Evolutionary conservation across 1,140 invertebrate species (phyloP), one percentile per base, ranked within the genome.

Genomic region (Chironomus tepperi): DNA sequence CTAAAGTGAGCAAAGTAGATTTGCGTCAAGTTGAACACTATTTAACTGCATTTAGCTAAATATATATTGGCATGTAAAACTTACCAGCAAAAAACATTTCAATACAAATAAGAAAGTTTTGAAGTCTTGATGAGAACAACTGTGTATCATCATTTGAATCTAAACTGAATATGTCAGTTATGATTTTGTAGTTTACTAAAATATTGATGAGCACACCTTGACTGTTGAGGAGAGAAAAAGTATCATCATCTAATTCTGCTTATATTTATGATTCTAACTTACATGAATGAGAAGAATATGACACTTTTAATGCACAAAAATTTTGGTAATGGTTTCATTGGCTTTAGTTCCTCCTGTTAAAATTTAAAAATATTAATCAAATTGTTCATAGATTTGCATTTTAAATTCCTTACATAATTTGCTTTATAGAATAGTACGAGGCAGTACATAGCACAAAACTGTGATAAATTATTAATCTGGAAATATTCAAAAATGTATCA

Each of bases 281-380:
- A 97, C 95, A 97, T 98, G 84, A 98, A 98, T 74, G 96, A 97
- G 79, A 98, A 95, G 85, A 98, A 98, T 12, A 98, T 94, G 74
- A 98, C 96, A 79, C 94, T 93, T 87, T 98, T 98, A 76, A 98
- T 97, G 82, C 96, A 98, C n/a, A 98, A 84, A 84, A 98, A 98
- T 84, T 98, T 98, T 75, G 93, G 92, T 77, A 98, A 87, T 7
- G 96, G 96, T 79, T 92, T 92, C 90, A 98, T 96, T 16, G 95
- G 95, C 77, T 89, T 88, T 7, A 98, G 83, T 83, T 97, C 93
- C 76, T 90, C 80, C 77, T 78, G 34, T 3, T 74, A 73, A 34
- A 72, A 42, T 74, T 67, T 73, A 75, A 12, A 5, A n/a, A 57
- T 1, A 57, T 57, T 57, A 57, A 47, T 47, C 2, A 43, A 43